Base-by-base conservation (phyloP, 2,888 invertebrate genomes). In the Drosophila greeni region DNA sequence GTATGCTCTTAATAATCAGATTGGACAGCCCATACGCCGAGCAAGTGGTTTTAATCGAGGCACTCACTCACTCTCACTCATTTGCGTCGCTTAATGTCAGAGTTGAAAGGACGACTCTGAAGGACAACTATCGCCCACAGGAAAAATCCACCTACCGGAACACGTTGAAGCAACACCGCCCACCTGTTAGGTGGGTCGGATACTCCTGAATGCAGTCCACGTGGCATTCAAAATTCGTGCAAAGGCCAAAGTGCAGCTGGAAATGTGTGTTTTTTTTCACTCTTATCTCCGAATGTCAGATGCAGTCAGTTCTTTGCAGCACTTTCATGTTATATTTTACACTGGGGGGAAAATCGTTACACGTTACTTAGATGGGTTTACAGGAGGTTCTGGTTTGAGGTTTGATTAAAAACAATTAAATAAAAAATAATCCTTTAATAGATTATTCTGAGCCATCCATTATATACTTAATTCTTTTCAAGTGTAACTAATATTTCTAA, bases 241-340 rank as follows among this genome's bases (percentile, higher is more conserved):
- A 60, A 60, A 60, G 60, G 62, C 12, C 49, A 62, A 60, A 60
- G 60, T 36, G 49, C 60, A 40, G 2, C 5, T 34, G 23, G 34
- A 48, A 58, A 42, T 29, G 60, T 58, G 14, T 61, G 40, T 24
- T 43, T 62, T 24, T 36, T 36, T 55, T 31, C 12, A 34, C 48
- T 58, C 40, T 59, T 61, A 59, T 61, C 61, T 43, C 9, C 29
- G 24, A 43, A 42, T 51, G 49, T 5, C 61, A 60, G 56, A 11
- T n/a, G 26, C 12, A 47, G 14, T 40, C 20, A 47, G 14, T 39
- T 39, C n/a, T 39, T 39, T 37, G 6, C n/a, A 29, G 51, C n/a
- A 18, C 14, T 31, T 59, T n/a, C 31, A 42, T 37, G n/a, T 26
- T 18, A 18, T 11, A 4, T 18, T n/a, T 6, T 34, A 16, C 14